phyloP scores from a whole-genome alignment of 2,888 invertebrate genomes.

The Drosophila longiperda region DNA sequence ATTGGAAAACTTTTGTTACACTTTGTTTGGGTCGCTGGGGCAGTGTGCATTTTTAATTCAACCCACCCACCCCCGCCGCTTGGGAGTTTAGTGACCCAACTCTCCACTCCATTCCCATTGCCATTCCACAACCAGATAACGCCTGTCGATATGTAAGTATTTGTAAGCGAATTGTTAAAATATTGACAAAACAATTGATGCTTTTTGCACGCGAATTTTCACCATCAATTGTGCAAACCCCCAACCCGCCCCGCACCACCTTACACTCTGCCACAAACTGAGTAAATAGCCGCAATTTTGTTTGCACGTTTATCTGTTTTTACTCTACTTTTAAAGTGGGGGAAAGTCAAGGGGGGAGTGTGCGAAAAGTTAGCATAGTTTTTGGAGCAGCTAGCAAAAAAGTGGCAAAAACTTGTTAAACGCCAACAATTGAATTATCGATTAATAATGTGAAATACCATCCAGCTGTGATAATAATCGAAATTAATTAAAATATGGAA shows the following conservation, averaged over 20 bases:
- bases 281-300: neutral
- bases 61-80: neutral
- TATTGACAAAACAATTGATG: conserved; percentile 80
- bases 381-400: conserved; percentile 22
- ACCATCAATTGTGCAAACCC: neutral
- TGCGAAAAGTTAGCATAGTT: conserved; percentile 57
- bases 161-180: conserved; percentile 71
- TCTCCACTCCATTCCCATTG: neutral
- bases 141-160: conserved; percentile 46
- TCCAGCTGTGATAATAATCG: conserved; percentile 11
- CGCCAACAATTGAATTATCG: conserved; percentile 36
- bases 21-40: conserved; percentile 39
- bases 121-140: conserved; percentile 37
- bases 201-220: conserved; percentile 58
- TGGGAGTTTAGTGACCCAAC: conserved; percentile 56
- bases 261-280: neutral
- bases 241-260: neutral
- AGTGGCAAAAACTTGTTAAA: neutral
- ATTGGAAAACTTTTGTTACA: conserved; percentile 77
- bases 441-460: conserved; percentile 24
- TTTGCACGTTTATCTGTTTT: conserved; percentile 21
- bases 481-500: conserved; percentile 1
- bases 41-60: conserved; percentile 47
- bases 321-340: conserved; percentile 45
- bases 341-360: neutral